Conservation (phyloP, 1,140 invertebrate genomes). For the Orius insidiosus region DNA sequence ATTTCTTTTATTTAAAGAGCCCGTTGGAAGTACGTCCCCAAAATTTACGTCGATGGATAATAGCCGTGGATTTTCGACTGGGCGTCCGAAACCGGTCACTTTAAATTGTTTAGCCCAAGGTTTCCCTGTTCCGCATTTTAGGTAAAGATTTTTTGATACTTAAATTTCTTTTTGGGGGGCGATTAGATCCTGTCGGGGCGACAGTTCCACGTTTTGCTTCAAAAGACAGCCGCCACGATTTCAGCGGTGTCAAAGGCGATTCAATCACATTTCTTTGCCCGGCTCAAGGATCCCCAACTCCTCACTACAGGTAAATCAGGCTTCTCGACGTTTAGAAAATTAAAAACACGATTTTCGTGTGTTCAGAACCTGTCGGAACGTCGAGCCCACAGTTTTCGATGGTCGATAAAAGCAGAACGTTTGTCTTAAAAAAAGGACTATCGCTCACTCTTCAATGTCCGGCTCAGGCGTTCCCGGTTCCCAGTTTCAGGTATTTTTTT, state of each 20-base stretch:
- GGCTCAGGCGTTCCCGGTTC: conserved; percentile 28
- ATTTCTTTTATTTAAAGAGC: conserved; percentile 32
- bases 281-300: conserved; percentile 12
- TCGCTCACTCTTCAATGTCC: conserved; percentile 18
- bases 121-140: conserved; percentile 35
- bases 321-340: conserved; percentile 17
- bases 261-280: conserved; percentile 8
- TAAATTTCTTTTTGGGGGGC: too few species aligned
- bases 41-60: conserved; percentile 24
- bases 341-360: too few species aligned
- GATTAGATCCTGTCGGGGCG: conserved; percentile 10
- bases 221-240: conserved; percentile 31
- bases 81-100: conserved; percentile 23
- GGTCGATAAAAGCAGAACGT: conserved; percentile 26
- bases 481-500: conserved; percentile 15
- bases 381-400: conserved; percentile 29
- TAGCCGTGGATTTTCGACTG: conserved; percentile 13
- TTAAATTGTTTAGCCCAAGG: conserved; percentile 37
- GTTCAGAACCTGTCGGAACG: conserved; percentile 35
- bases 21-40: conserved; percentile 48
- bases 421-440: conserved; percentile 16
- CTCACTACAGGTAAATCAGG: conserved; percentile 19
- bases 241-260: conserved; percentile 21
- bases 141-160: conserved; percentile 26
- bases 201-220: conserved; percentile 35